phyloP scores from a whole-genome alignment of 2,888 invertebrate genomes.

The Callosobruchus maculatus region DNA sequence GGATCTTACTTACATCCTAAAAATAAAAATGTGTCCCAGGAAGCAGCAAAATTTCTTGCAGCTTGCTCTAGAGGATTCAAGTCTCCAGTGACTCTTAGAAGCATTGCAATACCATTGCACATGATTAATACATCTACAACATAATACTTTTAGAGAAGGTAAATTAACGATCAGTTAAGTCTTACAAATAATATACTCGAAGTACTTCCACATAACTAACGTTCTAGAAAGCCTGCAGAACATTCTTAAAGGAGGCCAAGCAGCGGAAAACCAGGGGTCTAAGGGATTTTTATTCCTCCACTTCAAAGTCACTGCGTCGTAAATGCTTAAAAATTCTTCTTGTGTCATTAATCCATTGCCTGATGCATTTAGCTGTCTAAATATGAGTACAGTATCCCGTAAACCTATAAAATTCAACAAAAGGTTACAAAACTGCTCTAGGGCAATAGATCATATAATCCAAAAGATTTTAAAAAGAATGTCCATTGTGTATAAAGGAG shows the following conservation, averaged over 20 bases:
- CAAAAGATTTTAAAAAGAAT: too few species aligned
- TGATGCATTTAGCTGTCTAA: constrained; percentile 71
- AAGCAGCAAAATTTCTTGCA: constrained; percentile 63
- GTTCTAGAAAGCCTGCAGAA: constrained; percentile 59
- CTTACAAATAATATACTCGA: constrained; percentile 71
- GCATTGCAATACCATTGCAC: constrained; percentile 72
- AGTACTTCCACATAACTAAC: constrained; percentile 68
- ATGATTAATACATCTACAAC: constrained; percentile 67
- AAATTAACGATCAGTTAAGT: constrained; percentile 20
- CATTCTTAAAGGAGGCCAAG: constrained; percentile 59
- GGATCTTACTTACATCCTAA: constrained; percentile 56
- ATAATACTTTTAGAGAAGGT: background rate
- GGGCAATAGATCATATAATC: too few species aligned
- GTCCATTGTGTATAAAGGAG: too few species aligned
- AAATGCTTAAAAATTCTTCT: constrained; percentile 70
- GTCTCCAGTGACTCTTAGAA: constrained; percentile 64
- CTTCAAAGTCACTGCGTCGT: constrained; percentile 67
- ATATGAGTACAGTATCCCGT: constrained; percentile 74
- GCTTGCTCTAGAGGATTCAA: constrained; percentile 59
- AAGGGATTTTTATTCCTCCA: constrained; percentile 71
- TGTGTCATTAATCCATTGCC: constrained; percentile 63
- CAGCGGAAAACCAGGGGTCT: constrained; percentile 70
- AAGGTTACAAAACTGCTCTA: too few species aligned
- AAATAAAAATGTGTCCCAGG: constrained; percentile 75
- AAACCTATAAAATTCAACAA: constrained; percentile 51